Percentiles rank a stretch among this genome's conserved stretches.
Evolutionary conservation across 2,888 invertebrate species (phyloP).

Genomic region (Andrena minutula): DNA sequence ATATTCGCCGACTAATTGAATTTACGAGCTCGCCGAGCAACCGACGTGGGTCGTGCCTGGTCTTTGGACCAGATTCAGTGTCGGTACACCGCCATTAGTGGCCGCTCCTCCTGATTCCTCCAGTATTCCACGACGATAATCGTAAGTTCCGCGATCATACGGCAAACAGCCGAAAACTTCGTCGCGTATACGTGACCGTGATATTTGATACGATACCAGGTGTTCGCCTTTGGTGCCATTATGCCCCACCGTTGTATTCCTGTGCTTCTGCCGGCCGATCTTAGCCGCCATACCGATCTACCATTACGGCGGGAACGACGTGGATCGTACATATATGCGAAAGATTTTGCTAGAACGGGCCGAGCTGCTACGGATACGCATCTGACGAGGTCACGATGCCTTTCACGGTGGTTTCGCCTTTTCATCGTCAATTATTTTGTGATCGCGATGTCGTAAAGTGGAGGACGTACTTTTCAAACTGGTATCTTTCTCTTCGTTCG

Average conservation of each 20-base stretch:
- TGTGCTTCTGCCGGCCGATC: slow-evolving; percentile 46
- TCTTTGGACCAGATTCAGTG: slow-evolving; percentile 80
- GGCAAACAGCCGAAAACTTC: slow-evolving; percentile 70
- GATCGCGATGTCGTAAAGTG: slow-evolving; percentile 2
- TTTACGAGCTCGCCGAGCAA: slow-evolving; percentile 78
- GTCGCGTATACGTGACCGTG: slow-evolving; percentile 69
- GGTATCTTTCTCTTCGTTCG: background rate
- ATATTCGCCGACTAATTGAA: slow-evolving; percentile 82
- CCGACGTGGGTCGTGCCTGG: slow-evolving; percentile 73
- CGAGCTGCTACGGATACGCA: slow-evolving; percentile 1
- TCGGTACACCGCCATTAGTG: slow-evolving; percentile 79
- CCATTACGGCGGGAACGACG: slow-evolving; percentile 3
- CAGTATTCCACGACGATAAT: slow-evolving; percentile 70
- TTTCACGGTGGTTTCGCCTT: slow-evolving; percentile 1
- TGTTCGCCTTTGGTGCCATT: slow-evolving; percentile 62
- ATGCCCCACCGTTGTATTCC: slow-evolving; percentile 33
- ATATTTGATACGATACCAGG: slow-evolving; percentile 74
- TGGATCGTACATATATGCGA: slow-evolving; percentile 7
- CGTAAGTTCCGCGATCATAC: slow-evolving; percentile 74
- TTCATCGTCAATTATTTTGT: slow-evolving; percentile 1
- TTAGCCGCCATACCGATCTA: slow-evolving; percentile 51
- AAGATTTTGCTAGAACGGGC: slow-evolving; percentile 17
- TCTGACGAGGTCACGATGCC: background rate
- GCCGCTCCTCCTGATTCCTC: slow-evolving; percentile 71
- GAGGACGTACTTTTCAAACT: background rate